Evolutionary conservation across 1,140 invertebrate species (phyloP), one percentile per base, ranked within the genome.

Genomic region (Chlorops oryzae): DNA sequence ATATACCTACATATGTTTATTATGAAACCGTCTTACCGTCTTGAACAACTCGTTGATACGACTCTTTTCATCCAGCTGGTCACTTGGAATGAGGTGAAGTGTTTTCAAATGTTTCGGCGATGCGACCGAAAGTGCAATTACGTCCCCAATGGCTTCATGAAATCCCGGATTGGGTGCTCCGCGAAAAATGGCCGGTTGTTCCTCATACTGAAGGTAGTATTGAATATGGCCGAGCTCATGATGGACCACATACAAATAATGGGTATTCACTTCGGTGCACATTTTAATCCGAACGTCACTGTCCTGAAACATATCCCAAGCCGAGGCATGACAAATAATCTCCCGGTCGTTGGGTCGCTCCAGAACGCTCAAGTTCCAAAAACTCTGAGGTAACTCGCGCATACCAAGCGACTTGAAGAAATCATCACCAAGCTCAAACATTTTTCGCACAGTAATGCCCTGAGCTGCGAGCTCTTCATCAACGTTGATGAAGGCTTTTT

Each of bases 321-420:
- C 87, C 0, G 84, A 85, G 0, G 87, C 85, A 57, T 91, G 87
- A 60, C 89, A 86, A 0, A 81, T 73, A 45, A 84, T 74, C 20
- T 82, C 78, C 0, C 83, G 73, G 53, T 78, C 66, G 65, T 78
- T 54, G 0, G 82, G 82, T 52, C 81, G 82, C 38, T 78, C 76
- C 5, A 92, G 74, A 28, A 92, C 84, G 5, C 87, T 90, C 28
- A 82, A 80, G 47, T 86, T 71, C 89, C 89, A 92, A 64, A 92
- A 92, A 4, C 73, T 74, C 20, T 80, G 65, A 0, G 91, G 86
- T 85, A 96, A 88, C 0, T 82, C 79, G 2, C 80, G 80, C 50
- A 96, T 71, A 37, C 92, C 91, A 4, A 96, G 71, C 0, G 89
- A 92, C 20, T 78, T 80, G 72, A 92, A 95, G 67, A 95, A 95